These are phyloP conservation scores for Acronicta alni DNA, from an alignment of 2,888 invertebrate genomes.

Conservation along the genomic window DNA sequence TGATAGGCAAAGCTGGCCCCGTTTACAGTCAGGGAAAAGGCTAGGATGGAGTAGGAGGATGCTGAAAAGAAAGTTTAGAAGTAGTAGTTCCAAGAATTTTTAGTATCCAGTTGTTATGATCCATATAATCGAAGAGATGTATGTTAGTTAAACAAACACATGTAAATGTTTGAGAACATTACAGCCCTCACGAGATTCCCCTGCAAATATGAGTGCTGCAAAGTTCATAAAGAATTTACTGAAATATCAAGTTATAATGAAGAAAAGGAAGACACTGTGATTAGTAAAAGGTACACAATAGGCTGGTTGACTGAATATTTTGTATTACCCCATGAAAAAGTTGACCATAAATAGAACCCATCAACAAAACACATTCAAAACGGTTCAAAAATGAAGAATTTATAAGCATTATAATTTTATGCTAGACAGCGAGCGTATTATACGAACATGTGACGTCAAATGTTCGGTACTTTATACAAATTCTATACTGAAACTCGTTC, in stretches of 20 bases:
- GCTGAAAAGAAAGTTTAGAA: conserved; percentile 9
- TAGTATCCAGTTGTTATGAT: conserved; percentile 20
- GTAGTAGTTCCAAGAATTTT: conserved; percentile 30
- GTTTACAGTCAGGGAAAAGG: conserved; percentile 8
- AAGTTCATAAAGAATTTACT: conserved; percentile 37
- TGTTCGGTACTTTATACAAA: no score
- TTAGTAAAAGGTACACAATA: neutral
- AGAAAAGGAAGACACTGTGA: neutral
- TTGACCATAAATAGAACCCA: no score
- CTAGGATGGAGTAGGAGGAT: conserved; percentile 9
- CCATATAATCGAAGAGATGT: conserved; percentile 9
- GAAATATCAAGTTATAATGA: neutral
- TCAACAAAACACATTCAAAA: no score
- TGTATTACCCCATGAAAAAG: no score
- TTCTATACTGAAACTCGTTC: no score
- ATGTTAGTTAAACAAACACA: conserved; percentile 34
- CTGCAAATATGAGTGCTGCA: conserved; percentile 38
- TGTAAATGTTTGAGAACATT: conserved; percentile 48
- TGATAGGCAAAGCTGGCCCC: conserved; percentile 6
- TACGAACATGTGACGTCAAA: no score
- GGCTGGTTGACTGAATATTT: no score
- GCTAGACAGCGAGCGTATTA: no score
- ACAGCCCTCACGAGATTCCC: conserved; percentile 24
- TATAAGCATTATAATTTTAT: no score
- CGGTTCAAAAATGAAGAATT: no score